A percentile compares a stretch with the other conserved stretches of the same genome.
Evolutionary conservation across 2,888 invertebrate genomes (phyloP).

Genomic region (Pharmacophagus antenor): DNA sequence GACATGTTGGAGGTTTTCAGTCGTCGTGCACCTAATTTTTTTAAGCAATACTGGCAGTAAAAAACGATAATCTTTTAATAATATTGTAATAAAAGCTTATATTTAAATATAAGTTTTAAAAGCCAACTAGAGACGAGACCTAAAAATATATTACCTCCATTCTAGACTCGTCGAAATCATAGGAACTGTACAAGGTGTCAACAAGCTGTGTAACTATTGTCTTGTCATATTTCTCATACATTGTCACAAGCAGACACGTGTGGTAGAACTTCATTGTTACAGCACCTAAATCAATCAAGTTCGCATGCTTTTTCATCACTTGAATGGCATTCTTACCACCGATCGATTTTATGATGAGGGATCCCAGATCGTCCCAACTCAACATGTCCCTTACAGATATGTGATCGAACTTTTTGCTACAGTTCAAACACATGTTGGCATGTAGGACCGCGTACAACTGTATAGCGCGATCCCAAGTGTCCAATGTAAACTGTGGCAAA

Average conservation of each 20-base stretch:
- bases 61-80: too few species aligned
- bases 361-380: constrained; percentile 82
- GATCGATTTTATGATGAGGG: constrained; percentile 81
- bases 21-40: too few species aligned
- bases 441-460: constrained; percentile 79
- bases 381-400: constrained; percentile 71
- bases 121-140: not conserved
- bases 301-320: constrained; percentile 79
- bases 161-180: constrained; percentile 61
- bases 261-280: constrained; percentile 83
- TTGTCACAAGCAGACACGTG: constrained; percentile 72
- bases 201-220: constrained; percentile 56
- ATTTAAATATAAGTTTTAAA: too few species aligned
- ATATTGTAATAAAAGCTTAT: too few species aligned
- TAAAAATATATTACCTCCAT: constrained; percentile 55
- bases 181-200: constrained; percentile 64
- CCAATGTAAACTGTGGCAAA: constrained; percentile 76
- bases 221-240: constrained; percentile 67
- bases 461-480: constrained; percentile 81
- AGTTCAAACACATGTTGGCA: constrained; percentile 82
- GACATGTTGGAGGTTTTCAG: too few species aligned
- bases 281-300: constrained; percentile 78
- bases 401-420: constrained; percentile 73
- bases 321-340: constrained; percentile 80
- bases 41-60: too few species aligned